Evolutionary conservation across 2,888 invertebrate genomes (phyloP), one percentile per base, ranked within the genome.

Genomic region (Desoria tigrina): DNA sequence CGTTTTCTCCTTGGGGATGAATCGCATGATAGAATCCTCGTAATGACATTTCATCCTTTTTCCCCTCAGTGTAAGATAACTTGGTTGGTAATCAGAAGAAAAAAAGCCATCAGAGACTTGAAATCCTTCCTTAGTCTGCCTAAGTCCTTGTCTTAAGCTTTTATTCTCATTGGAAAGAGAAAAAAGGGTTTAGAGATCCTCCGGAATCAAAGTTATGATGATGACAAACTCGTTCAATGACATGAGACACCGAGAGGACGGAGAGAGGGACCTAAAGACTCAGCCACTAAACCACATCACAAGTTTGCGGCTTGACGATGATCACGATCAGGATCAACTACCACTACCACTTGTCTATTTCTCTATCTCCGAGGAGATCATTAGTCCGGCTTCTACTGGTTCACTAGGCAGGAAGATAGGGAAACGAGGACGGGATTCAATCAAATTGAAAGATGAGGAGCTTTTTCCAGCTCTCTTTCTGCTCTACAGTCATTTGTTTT

Each of bases 11-110:
- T 69, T 64, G 53, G 73, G 73, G 71, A 71, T 71, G 69, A 73
- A 71, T 71, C 73, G 71, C 73, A 71, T 73, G 73, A 73, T 73
- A 73, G 71, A 73, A 73, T 71, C 66, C 73, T 71, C 65, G 65
- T 73, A 73, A 73, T 73, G 73, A 73, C 73, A 73, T 73, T 73
- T 73, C 73, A 68, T 71, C 67, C 71, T 68, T 73, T 66, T 63
- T 63, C 61, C 67, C 53, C 56, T 23, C 28, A 54, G 42, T 42
- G 56, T 63, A 59, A 69, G 72, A 73, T 67, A 73, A 73, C 67
- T 69, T 68, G 42, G 68, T 73, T 68, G 56, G 73, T 73, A 73
- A 73, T 73, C 73, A 73, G 68, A 69, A 57, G 57, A 57, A 61
- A 56, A n/a, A 58, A 68, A 68, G 56, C 64, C 68, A 65, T 68